Base-by-base conservation (phyloP, 2,113 vertebrate genomes). In the Callospermophilus lateralis region DNA sequence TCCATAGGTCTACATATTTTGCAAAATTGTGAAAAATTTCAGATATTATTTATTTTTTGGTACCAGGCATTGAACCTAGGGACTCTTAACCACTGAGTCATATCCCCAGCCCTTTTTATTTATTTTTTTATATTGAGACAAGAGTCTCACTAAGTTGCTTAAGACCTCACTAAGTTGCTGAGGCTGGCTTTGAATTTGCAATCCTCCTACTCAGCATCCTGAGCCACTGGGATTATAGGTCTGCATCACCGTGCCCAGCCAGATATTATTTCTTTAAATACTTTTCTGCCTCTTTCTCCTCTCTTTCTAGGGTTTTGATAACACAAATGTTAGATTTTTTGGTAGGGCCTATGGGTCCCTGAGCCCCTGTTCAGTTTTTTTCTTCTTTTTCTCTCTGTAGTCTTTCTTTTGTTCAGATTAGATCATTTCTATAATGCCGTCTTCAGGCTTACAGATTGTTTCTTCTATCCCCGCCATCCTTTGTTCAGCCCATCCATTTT, bases 241-340 rank as follows among this genome's bases (percentile, higher is more conserved):
- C 22, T 22, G 55, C 55, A 58, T 6, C 53, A 55, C 53, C 20
- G 22, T 20, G 20, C 55, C 20, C 55, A 58, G 55, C 19, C 58
- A 68, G 24, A 51, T 53, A 63, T 89, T 72, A 63, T n/a, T 89
- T 84, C 45, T 89, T 93, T 84, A 96, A 85, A 74, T 80, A 61
- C 39, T 81, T 91, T 91, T 79, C 72, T 17, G 6, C 48, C 24
- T 32, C 53, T 58, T 94, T 65, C 67, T 34, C 22, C 22, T 94
- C 58, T 90, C 32, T 12, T 79, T 80, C 74, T 13, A 30, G 51
- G 42, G 77, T 39, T 70, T 30, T 17, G 30, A 19, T 72, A 12
- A n/a, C 67, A 70, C 32, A 70, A 78, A 48, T 34, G 7, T 91
- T 72, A 95, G 19, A 51, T 91, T 32, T 81, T 37, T 78, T 61